Base-by-base conservation (phyloP, 2,888 invertebrate genomes). In the Drosophila nigricruria region DNA sequence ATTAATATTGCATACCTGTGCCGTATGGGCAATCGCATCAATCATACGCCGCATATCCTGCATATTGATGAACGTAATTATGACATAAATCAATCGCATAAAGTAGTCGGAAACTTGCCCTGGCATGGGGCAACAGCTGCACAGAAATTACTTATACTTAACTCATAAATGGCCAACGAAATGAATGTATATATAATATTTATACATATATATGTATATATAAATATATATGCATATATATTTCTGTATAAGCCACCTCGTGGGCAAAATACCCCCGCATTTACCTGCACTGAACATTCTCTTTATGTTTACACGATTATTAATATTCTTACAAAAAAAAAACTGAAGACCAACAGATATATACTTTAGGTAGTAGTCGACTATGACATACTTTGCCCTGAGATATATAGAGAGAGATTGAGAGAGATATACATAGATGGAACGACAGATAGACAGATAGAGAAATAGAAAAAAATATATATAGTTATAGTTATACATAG, bases 31-130 rank as follows among this genome's bases (percentile, higher is more conserved):
- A 71, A 69, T 25, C 62, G 20, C 70, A 82, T 85, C 75, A 75
- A 79, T 84, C 83, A 85, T 82, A 72, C 70, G 72, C 61, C 72
- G 43, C 65, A 65, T 82, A 83, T 74, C 70, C 85, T 84, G 82
- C 69, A 84, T 83, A 81, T 79, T 77, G 79, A 83, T 82, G 68
- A 59, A 58, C 32, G 42, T 66, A 73, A 74, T 72, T 72, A 79
- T 73, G 76, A 57, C 69, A 77, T 74, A 79, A 82, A 83, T 79
- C 82, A 78, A 78, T 38, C 45, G 42, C 32, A 53, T 42, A 23
- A 56, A 59, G 47, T 54, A 45, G 43, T 49, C 32, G 45, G 42
- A 68, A 73, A 64, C 52, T 63, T 63, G 40, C 27, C 43, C 18
- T 62, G 40, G 25, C 45, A 25, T 65, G 36, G 10, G 12, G 32